Evolutionary conservation across 2,113 vertebrate genomes (phyloP).

Genomic region (Megatriorchis doriae): DNA sequence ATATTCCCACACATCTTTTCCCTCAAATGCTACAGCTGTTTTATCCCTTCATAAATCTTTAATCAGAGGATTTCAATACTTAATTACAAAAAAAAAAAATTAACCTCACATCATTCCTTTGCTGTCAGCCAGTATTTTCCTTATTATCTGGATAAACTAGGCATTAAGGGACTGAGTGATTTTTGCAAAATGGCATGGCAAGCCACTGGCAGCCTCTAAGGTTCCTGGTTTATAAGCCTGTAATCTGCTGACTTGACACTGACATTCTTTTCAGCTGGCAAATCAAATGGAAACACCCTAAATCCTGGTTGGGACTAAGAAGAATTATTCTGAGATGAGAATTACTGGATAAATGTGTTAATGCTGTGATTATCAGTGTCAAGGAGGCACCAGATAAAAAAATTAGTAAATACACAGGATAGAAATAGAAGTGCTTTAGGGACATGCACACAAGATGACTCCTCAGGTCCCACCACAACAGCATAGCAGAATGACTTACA

Average conservation of each 20-base stretch:
- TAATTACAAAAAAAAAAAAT: constrained; percentile 32
- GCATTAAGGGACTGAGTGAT: constrained; percentile 9
- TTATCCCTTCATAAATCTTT: constrained; percentile 38
- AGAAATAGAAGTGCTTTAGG: background rate
- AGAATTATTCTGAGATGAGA: background rate
- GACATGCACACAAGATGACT: background rate
- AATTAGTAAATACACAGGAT: background rate
- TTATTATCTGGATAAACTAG: constrained; percentile 12
- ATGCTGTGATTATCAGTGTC: background rate
- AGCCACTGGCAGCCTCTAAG: background rate
- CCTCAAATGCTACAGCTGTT: constrained; percentile 1
- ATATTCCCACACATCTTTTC: constrained; percentile 42
- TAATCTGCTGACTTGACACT: background rate
- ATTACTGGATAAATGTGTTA: background rate
- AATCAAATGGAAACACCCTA: background rate
- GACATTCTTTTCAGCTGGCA: background rate
- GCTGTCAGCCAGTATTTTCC: constrained; percentile 26
- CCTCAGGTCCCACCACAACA: background rate
- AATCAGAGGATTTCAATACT: constrained; percentile 36
- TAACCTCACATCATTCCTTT: background rate
- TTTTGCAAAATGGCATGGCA: background rate
- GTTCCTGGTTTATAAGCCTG: background rate
- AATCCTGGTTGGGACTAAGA: background rate
- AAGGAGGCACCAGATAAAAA: background rate
- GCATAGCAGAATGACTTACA: background rate